Evolutionary conservation across 2,113 vertebrate species (phyloP).

Genomic region (Mesocricetus auratus): DNA sequence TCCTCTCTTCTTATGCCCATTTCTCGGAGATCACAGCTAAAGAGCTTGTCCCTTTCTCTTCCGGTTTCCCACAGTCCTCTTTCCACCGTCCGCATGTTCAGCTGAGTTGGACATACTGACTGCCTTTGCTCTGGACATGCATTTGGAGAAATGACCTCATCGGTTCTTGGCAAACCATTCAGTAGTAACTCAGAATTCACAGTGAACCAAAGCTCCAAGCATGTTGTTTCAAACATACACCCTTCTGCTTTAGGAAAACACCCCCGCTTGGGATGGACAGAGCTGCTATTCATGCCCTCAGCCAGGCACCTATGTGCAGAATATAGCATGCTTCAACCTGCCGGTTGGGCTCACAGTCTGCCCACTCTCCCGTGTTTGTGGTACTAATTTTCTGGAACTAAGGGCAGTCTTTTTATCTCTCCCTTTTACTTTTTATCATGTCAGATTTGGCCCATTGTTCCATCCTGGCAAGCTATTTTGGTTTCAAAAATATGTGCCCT

Average conservation of each 20-base stretch:
- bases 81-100: not conserved
- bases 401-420: not conserved
- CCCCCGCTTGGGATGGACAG: not conserved
- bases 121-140: not conserved
- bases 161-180: rapidly evolving
- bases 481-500: slow-evolving; percentile 42
- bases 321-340: too few relatives aligned
- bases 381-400: slow-evolving; percentile 59
- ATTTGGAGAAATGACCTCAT: not conserved
- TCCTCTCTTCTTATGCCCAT: not conserved
- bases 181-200: not conserved
- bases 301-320: not conserved
- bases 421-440: slow-evolving; percentile 62
- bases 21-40: not conserved
- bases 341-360: not conserved
- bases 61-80: not conserved
- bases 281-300: rapidly evolving
- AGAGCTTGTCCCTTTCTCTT: not conserved
- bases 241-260: not conserved
- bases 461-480: slow-evolving; percentile 71
- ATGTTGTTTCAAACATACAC: not conserved
- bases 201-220: not conserved
- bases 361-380: not conserved
- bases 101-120: not conserved
- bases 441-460: slow-evolving; percentile 65